Evolutionary conservation across 2,888 invertebrate species (phyloP), one percentile per base, ranked within the genome.

Genomic region (Polylopha cassiicola): DNA sequence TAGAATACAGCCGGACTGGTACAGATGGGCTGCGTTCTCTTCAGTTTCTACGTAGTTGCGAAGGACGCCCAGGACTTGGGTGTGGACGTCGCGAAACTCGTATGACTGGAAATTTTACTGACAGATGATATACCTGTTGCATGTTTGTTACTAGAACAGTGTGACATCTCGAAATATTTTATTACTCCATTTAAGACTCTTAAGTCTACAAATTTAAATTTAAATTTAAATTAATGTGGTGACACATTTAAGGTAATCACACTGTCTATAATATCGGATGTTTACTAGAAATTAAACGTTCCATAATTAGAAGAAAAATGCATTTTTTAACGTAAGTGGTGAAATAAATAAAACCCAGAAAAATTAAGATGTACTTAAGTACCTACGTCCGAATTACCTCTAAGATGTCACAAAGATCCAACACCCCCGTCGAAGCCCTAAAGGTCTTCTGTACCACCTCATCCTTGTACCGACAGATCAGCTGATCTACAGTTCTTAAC

Each of bases 391-490:
- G 17, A 4, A 4, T 24, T 47, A 87, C 88, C 61, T 87, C 86
- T 7, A 88, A 61, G 37, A 88, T 77, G 58, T 86, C 80, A 50
- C 87, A 76, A 5, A 88, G 59, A 45, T 78, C 73, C 48, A 77
- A 41, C 16, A 87, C 73, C 1, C 87, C 87, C 8, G 80, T 80
- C 0, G 87, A 85, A 1, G 73, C 70, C 7, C 78, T 70, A 39
- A 88, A 88, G 0, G 73, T 73, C 47, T 79, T 76, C 56, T 88
- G 88, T 11, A 87, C 66, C 1, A 63, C 58, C n/a, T 69, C 55
- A 29, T 88, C 85, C 27, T 76, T 77, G 39, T 79, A 80, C 10
- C 86, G 72, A 27, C 76, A 71, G 13, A 87, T 73, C 26, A 88
- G 56, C 46, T 77, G 77, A 23, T 86, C 72, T 0, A 88, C 71